A percentile compares a stretch with the other conserved stretches of the same genome.
phyloP scores from a whole-genome alignment of 2,797 vertebrate species.

The Malacoctenus gilli region DNA sequence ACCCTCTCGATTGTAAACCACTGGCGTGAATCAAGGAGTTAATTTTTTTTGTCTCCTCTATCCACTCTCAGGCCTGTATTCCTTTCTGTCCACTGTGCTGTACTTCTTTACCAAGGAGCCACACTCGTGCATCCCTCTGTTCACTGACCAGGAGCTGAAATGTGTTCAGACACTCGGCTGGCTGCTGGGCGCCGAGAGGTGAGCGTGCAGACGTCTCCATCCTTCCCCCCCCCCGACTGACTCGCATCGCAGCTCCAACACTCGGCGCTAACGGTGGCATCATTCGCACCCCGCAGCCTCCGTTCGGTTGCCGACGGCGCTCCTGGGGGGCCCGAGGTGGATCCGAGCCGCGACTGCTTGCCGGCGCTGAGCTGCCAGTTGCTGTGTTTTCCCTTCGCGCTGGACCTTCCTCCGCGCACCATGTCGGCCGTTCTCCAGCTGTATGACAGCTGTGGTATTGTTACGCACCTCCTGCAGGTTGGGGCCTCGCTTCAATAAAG shows the following conservation, averaged over 20 bases:
- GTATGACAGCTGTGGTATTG: constrained; percentile 82
- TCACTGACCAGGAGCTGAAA: constrained; percentile 74
- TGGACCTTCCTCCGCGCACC: constrained; percentile 82
- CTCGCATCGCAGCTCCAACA: background rate
- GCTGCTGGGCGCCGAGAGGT: constrained; percentile 75
- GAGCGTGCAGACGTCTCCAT: constrained; percentile 36
- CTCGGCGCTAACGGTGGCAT: constrained; percentile 12
- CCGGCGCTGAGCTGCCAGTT: constrained; percentile 85
- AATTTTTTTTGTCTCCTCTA: background rate
- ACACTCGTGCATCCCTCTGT: constrained; percentile 80
- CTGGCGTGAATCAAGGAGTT: background rate
- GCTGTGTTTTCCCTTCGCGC: constrained; percentile 90
- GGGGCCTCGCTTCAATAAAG: constrained; percentile 43
- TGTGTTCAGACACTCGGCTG: constrained; percentile 63
- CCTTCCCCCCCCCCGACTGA: too few species aligned
- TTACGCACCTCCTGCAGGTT: constrained; percentile 85
- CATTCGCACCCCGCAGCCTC: constrained; percentile 50
- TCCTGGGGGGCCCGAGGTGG: constrained; percentile 43
- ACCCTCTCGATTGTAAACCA: background rate
- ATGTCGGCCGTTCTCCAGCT: constrained; percentile 72
- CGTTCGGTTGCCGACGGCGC: constrained; percentile 36
- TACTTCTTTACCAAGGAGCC: constrained; percentile 82
- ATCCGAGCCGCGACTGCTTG: constrained; percentile 64
- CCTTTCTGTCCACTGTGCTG: constrained; percentile 83
- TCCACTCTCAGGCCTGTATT: constrained; percentile 78